Conservation (phyloP, 2,888 invertebrate species). For the Hirtodrosophila trivittata region DNA sequence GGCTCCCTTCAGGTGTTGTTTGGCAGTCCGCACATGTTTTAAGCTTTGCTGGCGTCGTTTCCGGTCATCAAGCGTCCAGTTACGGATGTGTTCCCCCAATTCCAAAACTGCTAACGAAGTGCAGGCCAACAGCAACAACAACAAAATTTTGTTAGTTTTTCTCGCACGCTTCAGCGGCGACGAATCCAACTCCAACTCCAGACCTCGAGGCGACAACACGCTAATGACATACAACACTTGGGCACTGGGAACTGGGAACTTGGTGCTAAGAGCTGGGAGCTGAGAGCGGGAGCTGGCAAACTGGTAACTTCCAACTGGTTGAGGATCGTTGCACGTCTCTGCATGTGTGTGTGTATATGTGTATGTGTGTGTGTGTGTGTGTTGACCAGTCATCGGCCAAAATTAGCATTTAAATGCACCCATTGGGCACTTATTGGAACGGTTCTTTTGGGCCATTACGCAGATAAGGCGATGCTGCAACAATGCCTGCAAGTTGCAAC, state of each 20-base stretch:
- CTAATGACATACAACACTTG: constrained; percentile 69
- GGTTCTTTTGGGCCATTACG: constrained; percentile 40
- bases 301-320: not conserved
- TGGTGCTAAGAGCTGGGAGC: constrained; percentile 17
- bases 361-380: constrained; percentile 14
- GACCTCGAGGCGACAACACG: constrained; percentile 67
- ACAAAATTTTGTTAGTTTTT: constrained; percentile 53
- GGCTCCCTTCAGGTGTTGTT: constrained; percentile 51
- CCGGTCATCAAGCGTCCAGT: constrained; percentile 76
- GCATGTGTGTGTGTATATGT: not conserved
- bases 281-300: constrained; percentile 3
- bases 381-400: constrained; percentile 19
- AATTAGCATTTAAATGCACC: constrained; percentile 69
- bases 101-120: constrained; percentile 46
- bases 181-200: constrained; percentile 38
- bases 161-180: constrained; percentile 55
- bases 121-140: constrained; percentile 26
- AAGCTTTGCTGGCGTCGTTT: constrained; percentile 66
- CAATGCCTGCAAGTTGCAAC: constrained; percentile 20
- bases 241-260: constrained; percentile 1
- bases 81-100: constrained; percentile 60
- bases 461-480: constrained; percentile 34
- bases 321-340: constrained; percentile 31
- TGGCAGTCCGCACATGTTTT: constrained; percentile 52
- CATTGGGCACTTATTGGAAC: constrained; percentile 49